Percentiles rank a stretch among this genome's conserved stretches.
phyloP scores from a whole-genome alignment of 2,888 invertebrate genomes.

The Fragum whitleyi region DNA sequence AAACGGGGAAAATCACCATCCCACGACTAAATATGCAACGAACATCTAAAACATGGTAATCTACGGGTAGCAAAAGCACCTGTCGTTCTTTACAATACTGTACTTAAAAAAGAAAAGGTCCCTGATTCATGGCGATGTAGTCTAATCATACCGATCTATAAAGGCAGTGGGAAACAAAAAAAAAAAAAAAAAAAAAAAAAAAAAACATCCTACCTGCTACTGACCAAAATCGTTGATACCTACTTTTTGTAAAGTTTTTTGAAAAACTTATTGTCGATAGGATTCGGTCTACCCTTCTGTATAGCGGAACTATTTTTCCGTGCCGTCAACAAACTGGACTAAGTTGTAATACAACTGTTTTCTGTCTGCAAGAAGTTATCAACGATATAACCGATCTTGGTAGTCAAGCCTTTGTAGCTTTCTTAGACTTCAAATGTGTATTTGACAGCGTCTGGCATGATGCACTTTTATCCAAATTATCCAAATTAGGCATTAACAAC shows the following conservation, averaged over 20 bases:
- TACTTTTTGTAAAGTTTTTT: constrained; percentile 1
- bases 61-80: not conserved
- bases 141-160: constrained; percentile 3
- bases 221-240: not conserved
- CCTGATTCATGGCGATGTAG: constrained; percentile 3
- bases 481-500: not conserved
- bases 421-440: not conserved
- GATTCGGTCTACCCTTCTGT: not conserved
- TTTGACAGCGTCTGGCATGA: not conserved
- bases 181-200: not conserved
- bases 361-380: not conserved
- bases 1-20: not conserved
- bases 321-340: not conserved
- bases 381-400: not conserved
- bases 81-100: not conserved
- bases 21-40: not conserved
- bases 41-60: not conserved
- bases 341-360: not conserved
- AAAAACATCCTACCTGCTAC: not conserved
- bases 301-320: not conserved
- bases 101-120: not conserved
- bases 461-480: not conserved
- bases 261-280: not conserved
- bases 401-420: not conserved
- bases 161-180: not conserved